These are phyloP conservation scores for Phoxinus dragarum DNA, from an alignment of 2,797 vertebrate species.

Conservation along the genomic window DNA sequence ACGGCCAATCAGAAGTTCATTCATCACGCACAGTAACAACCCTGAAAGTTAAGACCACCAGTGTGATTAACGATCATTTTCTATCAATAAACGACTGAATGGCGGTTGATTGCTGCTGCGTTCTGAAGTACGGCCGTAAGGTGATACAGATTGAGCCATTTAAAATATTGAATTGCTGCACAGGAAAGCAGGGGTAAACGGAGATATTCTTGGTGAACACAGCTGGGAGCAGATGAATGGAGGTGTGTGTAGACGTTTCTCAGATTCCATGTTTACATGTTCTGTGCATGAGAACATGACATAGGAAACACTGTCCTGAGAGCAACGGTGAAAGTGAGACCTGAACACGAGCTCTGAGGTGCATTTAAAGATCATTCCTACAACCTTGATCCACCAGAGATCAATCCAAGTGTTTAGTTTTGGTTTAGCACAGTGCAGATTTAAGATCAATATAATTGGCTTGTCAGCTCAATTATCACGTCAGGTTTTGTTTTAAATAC, in stretches of 20 bases:
- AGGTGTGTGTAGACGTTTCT: slow-evolving; percentile 10
- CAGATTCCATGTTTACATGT: slow-evolving; percentile 2
- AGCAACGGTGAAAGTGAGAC: background rate
- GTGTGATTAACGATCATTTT: slow-evolving; percentile 39
- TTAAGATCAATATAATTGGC: slow-evolving; percentile 2
- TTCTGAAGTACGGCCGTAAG: background rate
- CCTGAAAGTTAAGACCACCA: slow-evolving; percentile 7
- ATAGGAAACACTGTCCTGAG: background rate
- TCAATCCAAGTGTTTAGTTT: slow-evolving; percentile 11
- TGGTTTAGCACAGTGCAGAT: background rate
- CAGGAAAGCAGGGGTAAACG: background rate
- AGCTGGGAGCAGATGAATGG: slow-evolving; percentile 13
- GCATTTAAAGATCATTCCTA: slow-evolving; percentile 13
- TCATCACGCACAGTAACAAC: slow-evolving; percentile 1
- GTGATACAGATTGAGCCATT: slow-evolving; percentile 10
- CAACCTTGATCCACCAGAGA: background rate
- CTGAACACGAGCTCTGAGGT: background rate
- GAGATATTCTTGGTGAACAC: background rate
- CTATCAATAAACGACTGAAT: slow-evolving; percentile 41
- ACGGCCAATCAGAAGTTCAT: slow-evolving; percentile 9
- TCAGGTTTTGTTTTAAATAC: slow-evolving; percentile 4
- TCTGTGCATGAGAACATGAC: background rate
- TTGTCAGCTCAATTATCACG: background rate
- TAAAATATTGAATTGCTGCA: slow-evolving; percentile 6
- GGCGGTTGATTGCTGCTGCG: slow-evolving; percentile 42